phyloP scores from a whole-genome alignment of 35 echinoderm and acorn worm species.

The Diadema setosum region DNA sequence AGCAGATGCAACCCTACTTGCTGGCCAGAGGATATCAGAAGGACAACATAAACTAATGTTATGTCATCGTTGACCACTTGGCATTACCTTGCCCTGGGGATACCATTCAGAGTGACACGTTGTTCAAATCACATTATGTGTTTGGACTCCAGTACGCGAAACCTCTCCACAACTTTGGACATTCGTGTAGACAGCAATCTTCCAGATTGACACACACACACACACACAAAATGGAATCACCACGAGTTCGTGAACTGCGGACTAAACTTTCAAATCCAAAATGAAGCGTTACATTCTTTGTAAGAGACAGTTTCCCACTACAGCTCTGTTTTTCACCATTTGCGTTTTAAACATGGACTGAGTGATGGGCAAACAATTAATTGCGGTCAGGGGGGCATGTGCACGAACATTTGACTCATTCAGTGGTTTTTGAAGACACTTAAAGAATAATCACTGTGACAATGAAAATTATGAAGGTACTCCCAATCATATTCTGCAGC shows the following conservation, averaged over 20 bases:
- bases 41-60: background rate
- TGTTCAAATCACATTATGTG: background rate
- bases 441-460: background rate
- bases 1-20: background rate
- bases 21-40: background rate
- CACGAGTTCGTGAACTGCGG: background rate
- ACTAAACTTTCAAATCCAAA: background rate
- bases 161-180: background rate
- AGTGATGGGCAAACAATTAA: background rate
- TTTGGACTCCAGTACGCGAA: background rate
- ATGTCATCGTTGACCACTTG: background rate
- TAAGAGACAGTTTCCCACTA: background rate
- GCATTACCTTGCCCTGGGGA: background rate
- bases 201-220: background rate
- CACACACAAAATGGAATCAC: background rate
- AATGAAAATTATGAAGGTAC: background rate
- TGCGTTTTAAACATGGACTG: background rate
- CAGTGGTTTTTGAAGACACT: background rate
- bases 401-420: background rate
- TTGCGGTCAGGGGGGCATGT: background rate
- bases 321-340: background rate
- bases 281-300: background rate
- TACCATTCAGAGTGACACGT: background rate
- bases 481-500: background rate
- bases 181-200: background rate